Conservation (phyloP, 1,140 invertebrate genomes). For the Brachionus asplanchnoidis region DNA sequence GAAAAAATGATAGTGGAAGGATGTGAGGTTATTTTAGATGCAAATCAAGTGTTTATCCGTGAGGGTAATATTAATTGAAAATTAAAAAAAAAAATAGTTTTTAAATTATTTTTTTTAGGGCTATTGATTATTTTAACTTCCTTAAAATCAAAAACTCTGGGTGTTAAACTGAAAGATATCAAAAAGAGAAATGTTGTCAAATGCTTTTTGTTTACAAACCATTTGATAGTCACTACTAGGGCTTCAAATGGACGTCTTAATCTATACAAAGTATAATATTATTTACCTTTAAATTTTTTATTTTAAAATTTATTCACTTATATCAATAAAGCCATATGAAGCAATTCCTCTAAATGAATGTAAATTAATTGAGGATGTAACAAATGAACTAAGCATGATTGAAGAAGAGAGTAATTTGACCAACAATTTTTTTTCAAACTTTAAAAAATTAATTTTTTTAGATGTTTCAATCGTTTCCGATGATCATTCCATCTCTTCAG, state of each 20-base stretch:
- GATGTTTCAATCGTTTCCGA: neutral
- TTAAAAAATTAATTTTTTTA: neutral
- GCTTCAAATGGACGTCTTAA: constrained; percentile 77
- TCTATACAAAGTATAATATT: constrained; percentile 65
- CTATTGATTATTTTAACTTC: constrained; percentile 67
- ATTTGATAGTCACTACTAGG: constrained; percentile 73
- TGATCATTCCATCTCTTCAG: constrained; percentile 13
- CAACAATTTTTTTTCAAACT: neutral
- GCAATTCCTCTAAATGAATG: constrained; percentile 3
- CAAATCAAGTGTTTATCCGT: constrained; percentile 73
- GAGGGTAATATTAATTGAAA: constrained; percentile 50
- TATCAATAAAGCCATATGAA: neutral
- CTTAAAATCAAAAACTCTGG: constrained; percentile 63
- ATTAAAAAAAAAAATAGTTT: neutral
- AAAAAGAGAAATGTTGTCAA: constrained; percentile 71
- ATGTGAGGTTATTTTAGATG: constrained; percentile 85
- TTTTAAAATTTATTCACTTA: neutral
- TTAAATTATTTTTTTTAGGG: constrained; percentile 58
- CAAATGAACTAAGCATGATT: neutral
- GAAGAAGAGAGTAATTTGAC: constrained; percentile 16
- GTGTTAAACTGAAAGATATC: constrained; percentile 62
- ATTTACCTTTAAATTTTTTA: too few relatives aligned
- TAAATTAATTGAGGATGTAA: constrained; percentile 37
- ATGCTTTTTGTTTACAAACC: constrained; percentile 81
- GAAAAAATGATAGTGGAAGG: constrained; percentile 91